A percentile compares a stretch with the other conserved stretches of the same genome.
phyloP scores from a whole-genome alignment of 2,888 invertebrate genomes.

The Malthinus flaveolus region DNA sequence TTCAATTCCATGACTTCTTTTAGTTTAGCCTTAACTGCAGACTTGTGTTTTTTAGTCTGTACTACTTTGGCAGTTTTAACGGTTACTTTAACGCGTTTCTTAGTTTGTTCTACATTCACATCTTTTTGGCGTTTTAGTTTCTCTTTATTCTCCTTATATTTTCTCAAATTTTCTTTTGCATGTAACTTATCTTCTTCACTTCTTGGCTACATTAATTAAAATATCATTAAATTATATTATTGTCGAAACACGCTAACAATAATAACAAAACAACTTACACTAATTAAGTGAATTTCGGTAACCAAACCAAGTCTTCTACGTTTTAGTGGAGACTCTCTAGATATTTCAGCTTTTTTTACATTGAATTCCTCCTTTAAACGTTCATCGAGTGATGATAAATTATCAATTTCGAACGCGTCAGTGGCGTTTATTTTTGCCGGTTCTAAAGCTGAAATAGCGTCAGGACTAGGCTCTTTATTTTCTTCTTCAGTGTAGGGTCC shows the following conservation, averaged over 20 bases:
- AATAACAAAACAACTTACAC: constrained; percentile 57
- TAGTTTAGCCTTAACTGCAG: constrained; percentile 45
- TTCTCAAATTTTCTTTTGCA: constrained; percentile 70
- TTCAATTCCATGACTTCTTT: constrained; percentile 50
- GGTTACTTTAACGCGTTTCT: constrained; percentile 51
- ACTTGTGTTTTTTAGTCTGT: constrained; percentile 41
- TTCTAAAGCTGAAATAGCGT: constrained; percentile 41
- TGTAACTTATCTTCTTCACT: constrained; percentile 77
- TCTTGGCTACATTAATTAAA: constrained; percentile 64
- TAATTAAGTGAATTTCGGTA: constrained; percentile 64
- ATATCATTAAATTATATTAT: neutral
- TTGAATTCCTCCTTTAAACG: constrained; percentile 46
- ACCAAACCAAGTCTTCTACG: constrained; percentile 61
- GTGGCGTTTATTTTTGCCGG: constrained; percentile 19
- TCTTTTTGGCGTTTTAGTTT: constrained; percentile 72
- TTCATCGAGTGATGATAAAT: constrained; percentile 44
- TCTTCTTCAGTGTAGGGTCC: constrained; percentile 46
- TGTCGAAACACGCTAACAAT: neutral
- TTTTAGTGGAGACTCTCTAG: constrained; percentile 44
- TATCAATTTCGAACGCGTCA: constrained; percentile 33
- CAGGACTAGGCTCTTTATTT: constrained; percentile 17
- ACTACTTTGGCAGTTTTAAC: constrained; percentile 31
- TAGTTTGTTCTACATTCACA: constrained; percentile 53
- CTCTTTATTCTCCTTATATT: constrained; percentile 80
- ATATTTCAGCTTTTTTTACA: constrained; percentile 37